Evolutionary conservation across 2,888 invertebrate genomes (phyloP), one percentile per base, ranked within the genome.

Genomic region (Operophtera brumata): DNA sequence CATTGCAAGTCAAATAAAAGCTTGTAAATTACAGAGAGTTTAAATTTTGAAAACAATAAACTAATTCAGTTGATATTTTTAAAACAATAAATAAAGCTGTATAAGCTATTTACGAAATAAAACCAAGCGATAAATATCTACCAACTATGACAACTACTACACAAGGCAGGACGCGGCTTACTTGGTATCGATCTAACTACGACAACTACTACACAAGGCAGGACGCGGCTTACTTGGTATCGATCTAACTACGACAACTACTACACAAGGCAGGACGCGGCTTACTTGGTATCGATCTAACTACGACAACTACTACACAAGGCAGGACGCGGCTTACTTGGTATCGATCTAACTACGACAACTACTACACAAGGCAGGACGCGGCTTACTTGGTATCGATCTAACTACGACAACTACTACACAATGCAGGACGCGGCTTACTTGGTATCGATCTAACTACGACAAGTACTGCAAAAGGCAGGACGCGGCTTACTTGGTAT

Each of bases 241-340:
- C 43, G 11, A 5, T 61, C 51, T 11, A 49, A 41, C 11, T 49
- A 20, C 20, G 4, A 20, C 20, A 20, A 20, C 20, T 20, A 14
- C 5, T 13, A 34, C 34, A 28, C 9, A 36, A 37, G 5, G 5
- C 5, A n/a, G 11, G 6, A 34, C 35, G 13, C 14, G 7, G 13
- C 40, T 44, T 42, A 47, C 45, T 50, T 54, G 54, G 20, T 45
- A 46, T 51, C 43, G 11, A 5, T 61, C 51, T 11, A 49, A 41
- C 11, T 49, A 20, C 20, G 4, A 20, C 20, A 20, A 20, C 20
- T 20, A 14, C 5, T 13, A 34, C 34, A 28, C 9, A 36, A 37
- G 5, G 5, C 5, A n/a, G 11, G 6, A 34, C 35, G 13, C 14
- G 7, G 13, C 40, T 44, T 42, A 47, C 45, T 50, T 54, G 54